A percentile compares a stretch with the other conserved stretches of the same genome.
These are phyloP conservation scores for Marasmarcha lunaedactyla DNA, from an alignment of 2,888 invertebrate genomes.

Conservation along the genomic window DNA sequence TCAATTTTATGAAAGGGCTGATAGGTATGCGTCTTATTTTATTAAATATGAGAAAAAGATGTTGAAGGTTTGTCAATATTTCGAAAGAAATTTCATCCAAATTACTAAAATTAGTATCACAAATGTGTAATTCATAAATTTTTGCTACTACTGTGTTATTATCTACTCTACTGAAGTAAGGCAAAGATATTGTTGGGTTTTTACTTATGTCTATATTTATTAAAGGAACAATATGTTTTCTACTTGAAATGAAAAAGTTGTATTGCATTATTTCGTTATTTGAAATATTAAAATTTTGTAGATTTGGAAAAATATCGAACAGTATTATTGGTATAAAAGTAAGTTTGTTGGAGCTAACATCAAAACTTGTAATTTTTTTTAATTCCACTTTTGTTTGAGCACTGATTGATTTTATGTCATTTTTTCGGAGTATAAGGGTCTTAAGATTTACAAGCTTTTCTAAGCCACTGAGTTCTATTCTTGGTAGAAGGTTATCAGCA, in stretches of 20 bases:
- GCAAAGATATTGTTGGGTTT: constrained; percentile 48
- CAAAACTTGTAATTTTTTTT: constrained; percentile 40
- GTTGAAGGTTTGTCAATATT: constrained; percentile 79
- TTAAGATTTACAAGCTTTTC: constrained; percentile 47
- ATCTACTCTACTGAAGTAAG: constrained; percentile 28
- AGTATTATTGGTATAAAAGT: constrained; percentile 38
- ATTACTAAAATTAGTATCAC: constrained; percentile 49
- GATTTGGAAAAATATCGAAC: constrained; percentile 52
- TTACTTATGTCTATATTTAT: constrained; percentile 56
- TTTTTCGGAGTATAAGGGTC: constrained; percentile 47
- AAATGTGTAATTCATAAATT: constrained; percentile 54
- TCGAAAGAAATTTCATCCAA: constrained; percentile 79
- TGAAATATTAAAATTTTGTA: constrained; percentile 53
- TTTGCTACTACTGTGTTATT: constrained; percentile 47
- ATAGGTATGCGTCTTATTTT: constrained; percentile 84
- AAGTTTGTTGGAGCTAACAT: constrained; percentile 51
- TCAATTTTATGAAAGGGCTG: constrained; percentile 82
- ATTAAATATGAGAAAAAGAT: constrained; percentile 82
- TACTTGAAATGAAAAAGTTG: constrained; percentile 42
- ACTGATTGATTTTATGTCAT: constrained; percentile 48
- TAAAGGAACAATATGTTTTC: constrained; percentile 33
- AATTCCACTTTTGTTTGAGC: constrained; percentile 44
- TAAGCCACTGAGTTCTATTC: constrained; percentile 75
- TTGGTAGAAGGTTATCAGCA: constrained; percentile 75
- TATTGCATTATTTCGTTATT: constrained; percentile 49